Percentiles rank a stretch among this genome's conserved stretches.
Evolutionary conservation across 2,113 vertebrate species (phyloP).

Genomic region (Bungarus multicinctus): DNA sequence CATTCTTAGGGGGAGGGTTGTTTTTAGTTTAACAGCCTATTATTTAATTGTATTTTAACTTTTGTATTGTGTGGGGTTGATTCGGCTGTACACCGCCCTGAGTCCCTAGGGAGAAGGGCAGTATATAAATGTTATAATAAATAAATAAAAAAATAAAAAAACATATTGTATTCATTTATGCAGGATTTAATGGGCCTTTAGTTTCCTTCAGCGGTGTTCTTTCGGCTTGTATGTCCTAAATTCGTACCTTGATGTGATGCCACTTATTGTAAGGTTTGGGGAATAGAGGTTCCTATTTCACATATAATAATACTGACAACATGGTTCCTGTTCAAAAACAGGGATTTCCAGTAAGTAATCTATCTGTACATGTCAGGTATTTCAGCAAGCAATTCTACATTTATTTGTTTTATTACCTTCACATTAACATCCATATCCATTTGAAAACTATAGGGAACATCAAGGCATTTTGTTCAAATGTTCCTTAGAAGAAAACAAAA

Average conservation of each 20-base stretch:
- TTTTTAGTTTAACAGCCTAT: too few relatives aligned
- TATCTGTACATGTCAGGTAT: not conserved
- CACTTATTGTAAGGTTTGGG: slow-evolving; percentile 2
- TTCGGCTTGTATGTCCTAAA: not conserved
- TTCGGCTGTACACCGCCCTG: too few relatives aligned
- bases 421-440: not conserved
- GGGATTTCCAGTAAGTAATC: not conserved
- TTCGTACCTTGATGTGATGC: not conserved
- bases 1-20: too few relatives aligned
- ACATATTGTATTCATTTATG: not conserved
- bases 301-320: not conserved
- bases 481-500: not conserved
- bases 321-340: slow-evolving; percentile 13
- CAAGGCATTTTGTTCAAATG: not conserved
- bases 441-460: not conserved
- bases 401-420: not conserved
- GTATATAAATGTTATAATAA: too few relatives aligned
- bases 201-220: not conserved
- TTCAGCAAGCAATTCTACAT: not conserved
- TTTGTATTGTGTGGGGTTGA: too few relatives aligned
- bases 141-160: too few relatives aligned
- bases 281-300: slow-evolving; percentile 20
- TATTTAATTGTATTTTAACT: too few relatives aligned
- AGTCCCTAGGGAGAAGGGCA: too few relatives aligned
- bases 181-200: not conserved